Evolutionary conservation across 2,797 vertebrate genomes (phyloP), one percentile per base, ranked within the genome.

Genomic region (Anguilla pacifica): DNA sequence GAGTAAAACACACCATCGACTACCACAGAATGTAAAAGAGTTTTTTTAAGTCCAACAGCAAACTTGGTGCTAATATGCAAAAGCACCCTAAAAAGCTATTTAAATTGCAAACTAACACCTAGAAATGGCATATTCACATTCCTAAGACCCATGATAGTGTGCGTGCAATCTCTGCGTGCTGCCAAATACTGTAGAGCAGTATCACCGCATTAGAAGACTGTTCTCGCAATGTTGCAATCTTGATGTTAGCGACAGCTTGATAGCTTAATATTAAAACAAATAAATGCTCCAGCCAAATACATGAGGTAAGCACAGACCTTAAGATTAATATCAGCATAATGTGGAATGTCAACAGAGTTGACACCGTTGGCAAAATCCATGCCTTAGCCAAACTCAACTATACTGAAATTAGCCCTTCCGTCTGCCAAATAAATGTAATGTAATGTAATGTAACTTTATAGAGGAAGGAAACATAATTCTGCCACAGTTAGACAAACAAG

Each of bases 231-330:
- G 25, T 10, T 82, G 79, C 19, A 82, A 49, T n/a, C 46, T 25
- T 51, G 46, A 51, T 35, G 10, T 51, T 11, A 3, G 39, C 39
- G 74, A 79, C 74, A 79, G 39, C 74, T 79, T 79, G 25, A 51
- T n/a, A 51, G 19, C 43, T 77, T 77, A 39, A 77, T 43, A 77
- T 77, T 43, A 43, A 39, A 77, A 39, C 74, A 51, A 82, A 51
- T 82, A 82, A 49, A 82, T 82, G 79, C 79, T 82, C 43, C 22
- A 19, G 79, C 79, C 79, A 82, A 79, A 43, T 46, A 49, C 7
- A 82, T 82, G 79, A 82, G 79, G 43, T 82, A 82, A 82, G 79
- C 79, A 11, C 6, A 51, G 43, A 19, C 43, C 22, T 9, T n/a
- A 82, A 49, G 22, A 35, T 22, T 51, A 51, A 82, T 82, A 51